Percentiles rank a stretch among this genome's conserved stretches.
These are phyloP conservation scores for Theristicus caerulescens DNA, from an alignment of 2,113 vertebrate genomes.

Conservation along the genomic window DNA sequence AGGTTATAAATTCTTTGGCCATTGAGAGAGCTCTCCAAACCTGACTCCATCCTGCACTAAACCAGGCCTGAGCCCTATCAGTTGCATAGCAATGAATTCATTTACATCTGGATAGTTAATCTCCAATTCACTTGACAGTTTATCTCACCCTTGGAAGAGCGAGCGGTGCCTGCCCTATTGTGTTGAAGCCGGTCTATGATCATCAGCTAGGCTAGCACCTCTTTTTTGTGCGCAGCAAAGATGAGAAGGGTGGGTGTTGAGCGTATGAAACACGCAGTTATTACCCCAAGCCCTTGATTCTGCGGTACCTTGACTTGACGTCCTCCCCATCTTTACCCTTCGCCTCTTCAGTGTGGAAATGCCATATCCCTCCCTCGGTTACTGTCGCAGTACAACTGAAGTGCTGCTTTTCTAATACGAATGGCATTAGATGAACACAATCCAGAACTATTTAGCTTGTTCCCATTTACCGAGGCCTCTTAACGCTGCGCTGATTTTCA, in stretches of 20 bases:
- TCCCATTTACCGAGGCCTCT: not conserved
- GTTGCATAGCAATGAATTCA: constrained; percentile 68
- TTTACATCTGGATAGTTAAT: constrained; percentile 69
- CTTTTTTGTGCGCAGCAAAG: not conserved
- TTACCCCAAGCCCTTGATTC: not conserved
- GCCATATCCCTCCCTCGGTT: not conserved
- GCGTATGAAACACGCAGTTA: not conserved
- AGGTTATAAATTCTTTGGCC: constrained; percentile 71
- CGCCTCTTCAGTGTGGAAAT: not conserved
- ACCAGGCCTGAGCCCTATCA: constrained; percentile 38
- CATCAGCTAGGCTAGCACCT: not conserved
- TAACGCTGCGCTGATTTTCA: not conserved
- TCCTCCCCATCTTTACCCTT: not conserved
- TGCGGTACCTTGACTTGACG: not conserved
- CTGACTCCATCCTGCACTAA: constrained; percentile 64
- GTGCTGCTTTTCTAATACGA: not conserved
- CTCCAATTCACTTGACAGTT: constrained; percentile 54
- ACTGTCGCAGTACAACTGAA: not conserved
- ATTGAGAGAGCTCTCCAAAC: constrained; percentile 57
- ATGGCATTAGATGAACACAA: not conserved
- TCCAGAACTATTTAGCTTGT: not conserved
- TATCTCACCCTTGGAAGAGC: constrained; percentile 41
- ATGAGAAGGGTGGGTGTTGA: not conserved
- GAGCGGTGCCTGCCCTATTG: not conserved
- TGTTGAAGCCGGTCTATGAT: not conserved